These are phyloP conservation scores for Hydractinia echinata DNA, from an alignment of 30 jellyfish, hydroid and myxozoan species.

Conservation along the genomic window DNA sequence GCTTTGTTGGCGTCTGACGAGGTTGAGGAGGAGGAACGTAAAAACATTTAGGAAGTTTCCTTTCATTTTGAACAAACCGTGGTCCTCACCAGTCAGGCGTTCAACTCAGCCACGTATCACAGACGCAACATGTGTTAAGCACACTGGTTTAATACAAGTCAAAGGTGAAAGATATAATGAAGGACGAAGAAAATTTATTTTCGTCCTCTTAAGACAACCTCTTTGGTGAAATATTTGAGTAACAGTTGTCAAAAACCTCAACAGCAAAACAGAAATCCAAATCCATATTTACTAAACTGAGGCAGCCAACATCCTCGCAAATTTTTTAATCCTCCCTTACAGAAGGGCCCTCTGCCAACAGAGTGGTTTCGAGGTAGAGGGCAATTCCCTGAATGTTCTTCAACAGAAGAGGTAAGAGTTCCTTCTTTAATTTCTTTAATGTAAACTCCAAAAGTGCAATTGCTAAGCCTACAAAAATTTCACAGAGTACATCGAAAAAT, in stretches of 20 bases:
- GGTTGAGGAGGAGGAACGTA: not conserved
- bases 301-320: not conserved
- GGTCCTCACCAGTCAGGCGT: not conserved
- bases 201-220: not conserved
- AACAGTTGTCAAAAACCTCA: not conserved
- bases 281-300: not conserved
- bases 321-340: not conserved
- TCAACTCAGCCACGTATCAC: not conserved
- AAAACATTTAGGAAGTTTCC: not conserved
- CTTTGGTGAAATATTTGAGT: conserved; percentile 5
- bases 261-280: conserved; percentile 2
- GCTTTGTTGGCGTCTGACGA: not conserved
- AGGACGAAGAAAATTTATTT: not conserved
- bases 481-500: too few species aligned
- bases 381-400: not conserved
- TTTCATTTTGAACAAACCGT: not conserved
- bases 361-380: not conserved
- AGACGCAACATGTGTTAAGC: not conserved
- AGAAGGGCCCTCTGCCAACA: not conserved
- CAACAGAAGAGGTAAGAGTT: conserved; percentile 12
- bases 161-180: conserved; percentile 3
- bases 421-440: not conserved
- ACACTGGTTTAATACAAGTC: not conserved
- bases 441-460: not conserved
- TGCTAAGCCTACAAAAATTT: not conserved